A percentile compares a stretch with the other conserved stretches of the same genome.
phyloP scores from a whole-genome alignment of 2,797 vertebrate species.

The Knipowitschia caucasica region DNA sequence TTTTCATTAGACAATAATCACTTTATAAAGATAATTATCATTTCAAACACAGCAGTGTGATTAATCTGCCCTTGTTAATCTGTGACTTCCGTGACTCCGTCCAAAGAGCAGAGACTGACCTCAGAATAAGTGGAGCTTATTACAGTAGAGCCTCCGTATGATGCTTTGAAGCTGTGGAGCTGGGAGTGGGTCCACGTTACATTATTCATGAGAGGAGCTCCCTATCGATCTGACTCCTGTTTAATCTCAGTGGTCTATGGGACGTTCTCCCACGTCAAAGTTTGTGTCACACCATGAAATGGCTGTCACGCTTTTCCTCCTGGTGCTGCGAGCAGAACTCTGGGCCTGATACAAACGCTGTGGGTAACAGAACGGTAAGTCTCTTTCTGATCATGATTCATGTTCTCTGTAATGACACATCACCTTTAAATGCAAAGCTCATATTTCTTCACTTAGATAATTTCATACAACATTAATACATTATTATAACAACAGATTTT shows the following conservation, averaged over 20 bases:
- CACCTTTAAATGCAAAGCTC: background rate
- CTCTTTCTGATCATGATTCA: slow-evolving; percentile 17
- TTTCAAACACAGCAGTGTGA: background rate
- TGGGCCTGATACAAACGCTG: slow-evolving; percentile 26
- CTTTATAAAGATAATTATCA: background rate
- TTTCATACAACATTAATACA: background rate
- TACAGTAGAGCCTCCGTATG: slow-evolving; percentile 40
- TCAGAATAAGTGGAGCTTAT: slow-evolving; percentile 44
- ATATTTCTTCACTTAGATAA: background rate
- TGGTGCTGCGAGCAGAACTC: slow-evolving; percentile 25
- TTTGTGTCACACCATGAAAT: slow-evolving; percentile 40
- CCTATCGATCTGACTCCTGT: slow-evolving; percentile 61
- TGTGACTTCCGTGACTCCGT: slow-evolving; percentile 21
- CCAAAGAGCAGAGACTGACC: slow-evolving; percentile 46
- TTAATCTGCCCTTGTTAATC: background rate
- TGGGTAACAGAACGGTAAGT: too few relatives aligned
- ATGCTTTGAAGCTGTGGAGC: slow-evolving; percentile 39
- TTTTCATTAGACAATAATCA: background rate
- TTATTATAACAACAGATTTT: too few relatives aligned
- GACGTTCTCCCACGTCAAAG: slow-evolving; percentile 60
- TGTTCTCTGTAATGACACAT: background rate
- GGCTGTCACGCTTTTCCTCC: slow-evolving; percentile 50
- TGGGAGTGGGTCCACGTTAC: slow-evolving; percentile 49
- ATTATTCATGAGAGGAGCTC: slow-evolving; percentile 53
- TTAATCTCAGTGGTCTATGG: slow-evolving; percentile 60